Evolutionary conservation across 2,888 invertebrate genomes (phyloP).

Genomic region (Drosophila macrospina): DNA sequence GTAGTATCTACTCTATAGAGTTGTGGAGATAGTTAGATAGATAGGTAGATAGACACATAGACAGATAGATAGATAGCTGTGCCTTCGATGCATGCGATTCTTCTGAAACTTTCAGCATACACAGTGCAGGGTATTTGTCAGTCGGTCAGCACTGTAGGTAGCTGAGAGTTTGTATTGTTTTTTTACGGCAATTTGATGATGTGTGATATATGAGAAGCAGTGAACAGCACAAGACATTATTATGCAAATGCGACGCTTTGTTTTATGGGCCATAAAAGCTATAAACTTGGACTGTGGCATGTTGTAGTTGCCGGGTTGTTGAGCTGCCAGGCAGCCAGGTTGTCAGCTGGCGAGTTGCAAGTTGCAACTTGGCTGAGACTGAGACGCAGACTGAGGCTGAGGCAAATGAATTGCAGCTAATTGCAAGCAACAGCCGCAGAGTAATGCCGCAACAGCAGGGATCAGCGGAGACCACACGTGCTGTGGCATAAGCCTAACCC

Average conservation of each 20-base stretch:
- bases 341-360: slow-evolving; percentile 5
- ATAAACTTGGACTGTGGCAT: slow-evolving; percentile 23
- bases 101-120: too few species aligned
- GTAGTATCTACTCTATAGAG: too few species aligned
- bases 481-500: slow-evolving; percentile 41
- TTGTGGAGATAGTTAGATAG: too few species aligned
- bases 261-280: slow-evolving; percentile 64
- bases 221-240: slow-evolving; percentile 48
- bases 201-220: slow-evolving; percentile 75
- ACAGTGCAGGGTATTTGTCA: slow-evolving; percentile 3
- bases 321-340: not conserved
- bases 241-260: slow-evolving; percentile 62
- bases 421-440: slow-evolving; percentile 50
- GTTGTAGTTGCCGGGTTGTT: slow-evolving; percentile 8
- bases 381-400: slow-evolving; percentile 1
- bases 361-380: not conserved
- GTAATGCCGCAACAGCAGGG: slow-evolving; percentile 18
- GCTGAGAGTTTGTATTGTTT: slow-evolving; percentile 1
- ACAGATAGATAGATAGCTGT: too few species aligned
- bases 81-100: too few species aligned
- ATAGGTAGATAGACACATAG: too few species aligned
- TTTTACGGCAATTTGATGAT: slow-evolving; percentile 71
- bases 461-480: slow-evolving; percentile 53
- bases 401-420: slow-evolving; percentile 77
- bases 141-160: not conserved